Evolutionary conservation across 2,113 vertebrate species (phyloP).

Genomic region (Guaruba guarouba): DNA sequence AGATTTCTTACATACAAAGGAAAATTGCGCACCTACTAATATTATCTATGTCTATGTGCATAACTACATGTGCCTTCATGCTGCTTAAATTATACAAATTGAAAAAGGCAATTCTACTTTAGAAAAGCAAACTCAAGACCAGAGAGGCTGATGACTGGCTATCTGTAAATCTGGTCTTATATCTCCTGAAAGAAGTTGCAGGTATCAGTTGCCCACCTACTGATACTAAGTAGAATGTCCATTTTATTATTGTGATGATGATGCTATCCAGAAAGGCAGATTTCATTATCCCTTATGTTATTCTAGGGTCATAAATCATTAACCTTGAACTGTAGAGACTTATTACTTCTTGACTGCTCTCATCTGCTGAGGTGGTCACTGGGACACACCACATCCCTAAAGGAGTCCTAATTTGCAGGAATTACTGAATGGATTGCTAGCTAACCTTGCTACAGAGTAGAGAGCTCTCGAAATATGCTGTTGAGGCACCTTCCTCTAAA

Average conservation of each 20-base stretch:
- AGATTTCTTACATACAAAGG: neutral
- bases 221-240: neutral
- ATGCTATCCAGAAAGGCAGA: neutral
- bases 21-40: neutral
- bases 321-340: neutral
- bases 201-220: neutral
- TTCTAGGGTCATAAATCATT: neutral
- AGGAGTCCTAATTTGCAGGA: neutral
- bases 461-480: neutral
- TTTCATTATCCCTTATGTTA: neutral
- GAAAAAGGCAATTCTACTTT: neutral
- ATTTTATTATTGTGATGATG: neutral
- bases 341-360: neutral
- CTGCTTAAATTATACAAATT: neutral
- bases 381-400: neutral
- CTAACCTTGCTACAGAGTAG: neutral
- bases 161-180: neutral
- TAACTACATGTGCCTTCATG: accelerated
- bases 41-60: accelerated
- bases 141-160: accelerated
- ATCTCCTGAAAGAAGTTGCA: neutral
- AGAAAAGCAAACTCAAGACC: neutral
- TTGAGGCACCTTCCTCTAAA: neutral
- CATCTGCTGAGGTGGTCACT: neutral
- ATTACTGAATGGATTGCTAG: neutral